phyloP scores from a whole-genome alignment of 2,888 invertebrate genomes.

The Quadroppia sp. region DNA sequence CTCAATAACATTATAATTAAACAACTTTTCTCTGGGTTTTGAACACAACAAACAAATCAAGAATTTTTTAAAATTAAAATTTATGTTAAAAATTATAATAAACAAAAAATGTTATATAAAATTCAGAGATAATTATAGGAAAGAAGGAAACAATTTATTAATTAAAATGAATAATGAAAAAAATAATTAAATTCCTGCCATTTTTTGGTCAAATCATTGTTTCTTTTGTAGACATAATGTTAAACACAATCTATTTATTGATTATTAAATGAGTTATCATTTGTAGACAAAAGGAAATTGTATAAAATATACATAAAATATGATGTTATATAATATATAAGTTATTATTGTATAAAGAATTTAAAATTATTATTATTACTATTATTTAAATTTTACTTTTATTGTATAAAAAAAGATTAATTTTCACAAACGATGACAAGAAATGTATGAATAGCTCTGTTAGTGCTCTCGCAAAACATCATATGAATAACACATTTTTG shows the following conservation, averaged over 20 bases:
- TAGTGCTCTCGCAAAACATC: background rate
- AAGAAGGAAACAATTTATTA: background rate
- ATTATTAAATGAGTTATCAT: constrained; percentile 11
- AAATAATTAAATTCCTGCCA: constrained; percentile 32
- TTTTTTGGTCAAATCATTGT: constrained; percentile 11
- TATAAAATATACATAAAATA: constrained; percentile 8
- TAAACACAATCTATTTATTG: background rate
- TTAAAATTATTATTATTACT: too few species aligned
- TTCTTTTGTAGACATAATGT: constrained; percentile 13
- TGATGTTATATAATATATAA: constrained; percentile 11
- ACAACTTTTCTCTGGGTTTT: too few species aligned
- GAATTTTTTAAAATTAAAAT: background rate
- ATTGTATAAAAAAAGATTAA: too few species aligned
- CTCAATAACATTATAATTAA: too few species aligned
- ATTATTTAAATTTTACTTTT: too few species aligned
- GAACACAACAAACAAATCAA: background rate
- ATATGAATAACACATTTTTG: background rate
- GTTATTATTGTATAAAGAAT: background rate
- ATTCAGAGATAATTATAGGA: background rate
- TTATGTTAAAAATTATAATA: background rate
- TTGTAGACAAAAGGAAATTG: constrained; percentile 4
- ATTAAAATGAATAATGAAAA: background rate
- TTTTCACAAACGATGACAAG: background rate
- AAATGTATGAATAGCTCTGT: constrained; percentile 1
- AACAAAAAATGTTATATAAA: background rate